Conservation (phyloP, 2,113 vertebrate species). For the Odocoileus virginianus region DNA sequence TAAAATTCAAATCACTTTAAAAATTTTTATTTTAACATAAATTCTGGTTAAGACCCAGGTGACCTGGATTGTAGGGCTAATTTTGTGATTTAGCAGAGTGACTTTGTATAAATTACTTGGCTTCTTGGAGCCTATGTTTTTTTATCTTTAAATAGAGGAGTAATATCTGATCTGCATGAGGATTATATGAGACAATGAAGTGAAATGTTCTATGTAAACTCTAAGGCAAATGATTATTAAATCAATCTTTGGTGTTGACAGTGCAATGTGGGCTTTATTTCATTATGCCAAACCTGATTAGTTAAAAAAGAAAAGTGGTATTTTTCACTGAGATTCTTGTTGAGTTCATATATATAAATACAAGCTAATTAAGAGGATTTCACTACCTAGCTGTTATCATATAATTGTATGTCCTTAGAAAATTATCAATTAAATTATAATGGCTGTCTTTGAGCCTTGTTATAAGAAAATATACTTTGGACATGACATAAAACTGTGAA, state of each 20-base stretch:
- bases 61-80: not conserved
- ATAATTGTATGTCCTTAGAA: not conserved
- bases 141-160: not conserved
- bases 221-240: not conserved
- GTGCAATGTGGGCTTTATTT: not conserved
- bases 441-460: not conserved
- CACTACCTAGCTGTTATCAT: not conserved
- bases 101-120: not conserved
- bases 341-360: not conserved
- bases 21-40: not conserved
- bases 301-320: slow-evolving; percentile 7
- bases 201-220: not conserved
- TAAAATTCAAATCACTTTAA: not conserved
- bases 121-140: not conserved
- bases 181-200: not conserved
- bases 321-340: slow-evolving; percentile 6
- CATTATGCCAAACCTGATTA: not conserved
- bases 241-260: not conserved
- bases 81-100: not conserved
- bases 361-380: not conserved
- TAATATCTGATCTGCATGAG: not conserved
- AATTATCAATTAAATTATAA: slow-evolving; percentile 6
- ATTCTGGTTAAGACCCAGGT: not conserved
- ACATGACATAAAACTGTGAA: not conserved
- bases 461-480: not conserved